A percentile compares a stretch with the other conserved stretches of the same genome.
phyloP scores from a whole-genome alignment of 1,140 invertebrate genomes.

The Lepidotrigona ventralis region DNA sequence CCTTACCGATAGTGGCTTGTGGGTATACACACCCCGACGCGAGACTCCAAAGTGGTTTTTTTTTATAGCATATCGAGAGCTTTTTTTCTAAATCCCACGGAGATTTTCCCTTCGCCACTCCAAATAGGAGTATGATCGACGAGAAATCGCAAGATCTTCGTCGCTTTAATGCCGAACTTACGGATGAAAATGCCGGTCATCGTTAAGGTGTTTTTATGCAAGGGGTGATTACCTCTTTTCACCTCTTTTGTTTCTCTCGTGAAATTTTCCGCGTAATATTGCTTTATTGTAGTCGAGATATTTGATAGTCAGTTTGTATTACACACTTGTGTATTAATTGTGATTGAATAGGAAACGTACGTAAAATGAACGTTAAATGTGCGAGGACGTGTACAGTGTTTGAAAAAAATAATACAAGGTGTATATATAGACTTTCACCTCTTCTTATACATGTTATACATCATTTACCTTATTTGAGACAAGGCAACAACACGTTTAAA shows the following conservation, averaged over 20 bases:
- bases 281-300: background rate
- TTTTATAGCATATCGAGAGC: conserved; percentile 44
- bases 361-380: conserved; percentile 23
- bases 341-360: conserved; percentile 11
- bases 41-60: conserved; percentile 44
- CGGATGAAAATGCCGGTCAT: conserved; percentile 56
- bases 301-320: conserved; percentile 2
- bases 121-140: conserved; percentile 9
- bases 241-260: conserved; percentile 20
- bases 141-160: background rate
- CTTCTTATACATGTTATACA: conserved; percentile 4
- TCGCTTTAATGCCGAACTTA: conserved; percentile 37
- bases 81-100: conserved; percentile 3
- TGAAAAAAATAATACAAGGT: conserved; percentile 31
- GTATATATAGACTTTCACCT: conserved; percentile 19
- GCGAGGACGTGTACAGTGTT: conserved; percentile 32
- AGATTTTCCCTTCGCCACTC: background rate
- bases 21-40: conserved; percentile 72
- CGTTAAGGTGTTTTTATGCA: conserved; percentile 58
- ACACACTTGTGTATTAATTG: conserved; percentile 4
- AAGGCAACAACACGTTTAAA: conserved; percentile 4
- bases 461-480: background rate
- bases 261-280: conserved; percentile 12
- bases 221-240: conserved; percentile 49
- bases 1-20: conserved; percentile 73